phyloP scores from a whole-genome alignment of 2,797 vertebrate species.

The Carduelis carduelis region DNA sequence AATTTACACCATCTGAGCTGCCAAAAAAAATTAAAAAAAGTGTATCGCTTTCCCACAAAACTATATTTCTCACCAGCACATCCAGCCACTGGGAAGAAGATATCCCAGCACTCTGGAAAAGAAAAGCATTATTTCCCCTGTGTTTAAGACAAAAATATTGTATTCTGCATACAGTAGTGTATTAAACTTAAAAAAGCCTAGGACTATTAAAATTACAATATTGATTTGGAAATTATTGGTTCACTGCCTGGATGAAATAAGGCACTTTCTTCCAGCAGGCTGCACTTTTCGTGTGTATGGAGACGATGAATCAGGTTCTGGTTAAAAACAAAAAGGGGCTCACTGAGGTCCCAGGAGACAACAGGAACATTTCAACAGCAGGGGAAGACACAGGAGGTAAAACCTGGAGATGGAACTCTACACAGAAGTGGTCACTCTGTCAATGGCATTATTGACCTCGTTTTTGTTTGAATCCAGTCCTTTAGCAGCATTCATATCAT shows the following conservation, averaged over 20 bases:
- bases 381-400: conserved; percentile 84
- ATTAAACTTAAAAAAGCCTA: conserved; percentile 72
- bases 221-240: conserved; percentile 78
- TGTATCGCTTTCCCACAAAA: conserved; percentile 86
- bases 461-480: conserved; percentile 99
- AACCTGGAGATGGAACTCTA: conserved; percentile 82
- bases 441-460: conserved; percentile 95
- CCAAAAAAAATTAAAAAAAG: conserved; percentile 84
- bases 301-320: conserved; percentile 73
- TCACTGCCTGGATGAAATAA: conserved; percentile 77
- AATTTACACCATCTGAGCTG: conserved; percentile 98
- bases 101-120: conserved; percentile 77
- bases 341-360: conserved; percentile 69
- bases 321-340: conserved; percentile 65
- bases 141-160: conserved; percentile 83
- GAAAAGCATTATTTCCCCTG: conserved; percentile 79
- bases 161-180: conserved; percentile 83
- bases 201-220: conserved; percentile 70
- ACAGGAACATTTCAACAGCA: conserved; percentile 73
- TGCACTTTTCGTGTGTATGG: conserved; percentile 64
- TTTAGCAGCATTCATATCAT: conserved; percentile 95
- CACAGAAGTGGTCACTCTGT: conserved; percentile 96
- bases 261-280: conserved; percentile 82
- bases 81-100: conserved; percentile 78
- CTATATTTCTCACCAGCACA: conserved; percentile 83